Evolutionary conservation across 2,888 invertebrate species (phyloP).

Genomic region (Vannuccia rotundouncinata): DNA sequence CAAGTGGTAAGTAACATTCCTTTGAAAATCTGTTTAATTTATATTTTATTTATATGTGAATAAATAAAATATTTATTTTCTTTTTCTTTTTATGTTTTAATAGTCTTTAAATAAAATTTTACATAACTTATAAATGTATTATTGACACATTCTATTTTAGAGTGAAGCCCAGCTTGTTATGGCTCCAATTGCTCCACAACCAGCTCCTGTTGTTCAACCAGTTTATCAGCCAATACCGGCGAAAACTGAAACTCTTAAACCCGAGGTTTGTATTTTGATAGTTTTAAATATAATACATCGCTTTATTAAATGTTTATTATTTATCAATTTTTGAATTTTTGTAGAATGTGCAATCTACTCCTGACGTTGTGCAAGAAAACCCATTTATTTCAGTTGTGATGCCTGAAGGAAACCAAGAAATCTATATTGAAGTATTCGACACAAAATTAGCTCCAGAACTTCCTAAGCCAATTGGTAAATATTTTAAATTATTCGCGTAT

Average conservation of each 20-base stretch:
- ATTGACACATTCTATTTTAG: no score
- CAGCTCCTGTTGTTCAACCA: not conserved
- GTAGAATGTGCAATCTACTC: not conserved
- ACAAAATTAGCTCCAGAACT: not conserved
- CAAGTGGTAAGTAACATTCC: slow-evolving; percentile 27
- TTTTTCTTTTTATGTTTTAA: no score
- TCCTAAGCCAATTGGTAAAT: not conserved
- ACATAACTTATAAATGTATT: no score
- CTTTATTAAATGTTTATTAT: not conserved
- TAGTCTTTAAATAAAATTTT: no score
- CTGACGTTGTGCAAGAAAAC: not conserved
- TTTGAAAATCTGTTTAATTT: not conserved
- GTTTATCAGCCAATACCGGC: not conserved
- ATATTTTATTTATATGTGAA: no score
- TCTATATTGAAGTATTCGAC: slow-evolving; percentile 4
- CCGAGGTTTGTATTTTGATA: not conserved
- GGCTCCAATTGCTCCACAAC: not conserved
- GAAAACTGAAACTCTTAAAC: not conserved
- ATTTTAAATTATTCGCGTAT: no score
- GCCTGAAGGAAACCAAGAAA: not conserved
- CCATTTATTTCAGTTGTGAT: not conserved
- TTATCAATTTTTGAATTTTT: not conserved
- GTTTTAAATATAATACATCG: not conserved
- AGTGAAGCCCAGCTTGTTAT: slow-evolving; percentile 15
- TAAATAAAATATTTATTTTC: no score